Percentiles rank a stretch among this genome's conserved stretches.
Evolutionary conservation across 2,113 vertebrate genomes (phyloP).

Genomic region (Aegypius monachus): DNA sequence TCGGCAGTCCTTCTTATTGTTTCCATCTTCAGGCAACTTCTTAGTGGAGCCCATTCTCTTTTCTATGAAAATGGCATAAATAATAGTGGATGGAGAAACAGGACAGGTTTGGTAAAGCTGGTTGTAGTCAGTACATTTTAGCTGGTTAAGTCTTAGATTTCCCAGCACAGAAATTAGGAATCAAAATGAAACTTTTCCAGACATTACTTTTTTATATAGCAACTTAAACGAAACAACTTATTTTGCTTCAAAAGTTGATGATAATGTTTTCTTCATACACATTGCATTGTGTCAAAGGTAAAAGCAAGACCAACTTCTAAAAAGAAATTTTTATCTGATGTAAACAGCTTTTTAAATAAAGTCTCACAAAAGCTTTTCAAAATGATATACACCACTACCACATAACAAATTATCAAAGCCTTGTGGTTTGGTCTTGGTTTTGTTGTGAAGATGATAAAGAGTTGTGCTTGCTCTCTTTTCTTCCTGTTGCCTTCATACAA

Average conservation of each 20-base stretch:
- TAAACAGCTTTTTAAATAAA: neutral
- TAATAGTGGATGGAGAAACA: neutral
- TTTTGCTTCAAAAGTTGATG: neutral
- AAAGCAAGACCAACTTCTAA: neutral
- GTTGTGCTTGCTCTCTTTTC: neutral
- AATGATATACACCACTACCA: neutral
- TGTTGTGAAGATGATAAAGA: neutral
- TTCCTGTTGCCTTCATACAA: neutral
- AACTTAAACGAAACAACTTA: neutral
- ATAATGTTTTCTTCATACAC: neutral
- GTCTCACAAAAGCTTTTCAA: neutral
- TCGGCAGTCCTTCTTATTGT: neutral
- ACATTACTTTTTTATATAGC: neutral
- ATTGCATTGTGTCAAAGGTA: neutral
- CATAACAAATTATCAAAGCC: neutral
- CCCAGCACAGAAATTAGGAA: neutral
- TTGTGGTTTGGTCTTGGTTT: neutral
- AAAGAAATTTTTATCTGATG: neutral
- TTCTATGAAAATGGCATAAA: slow-evolving; percentile 15
- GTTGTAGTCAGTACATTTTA: neutral
- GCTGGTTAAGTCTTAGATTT: neutral
- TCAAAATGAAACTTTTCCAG: neutral
- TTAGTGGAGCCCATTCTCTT: slow-evolving; percentile 15
- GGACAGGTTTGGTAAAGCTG: neutral
- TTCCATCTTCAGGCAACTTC: slow-evolving; percentile 7